These are phyloP conservation scores for Crotalus horridus DNA, from an alignment of 2,113 vertebrate genomes.

Conservation along the genomic window DNA sequence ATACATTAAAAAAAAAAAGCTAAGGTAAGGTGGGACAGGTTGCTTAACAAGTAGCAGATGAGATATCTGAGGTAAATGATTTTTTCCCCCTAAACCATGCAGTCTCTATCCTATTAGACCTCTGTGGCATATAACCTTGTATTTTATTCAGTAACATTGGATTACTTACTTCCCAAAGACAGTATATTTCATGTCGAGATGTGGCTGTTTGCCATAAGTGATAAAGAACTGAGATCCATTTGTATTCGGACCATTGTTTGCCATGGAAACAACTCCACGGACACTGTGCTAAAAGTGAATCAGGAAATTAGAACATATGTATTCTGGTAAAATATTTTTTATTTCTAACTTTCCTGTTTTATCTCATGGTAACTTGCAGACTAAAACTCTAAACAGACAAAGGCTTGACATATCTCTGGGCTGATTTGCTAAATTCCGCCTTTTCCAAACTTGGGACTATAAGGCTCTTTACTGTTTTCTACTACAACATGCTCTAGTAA, in stretches of 20 bases:
- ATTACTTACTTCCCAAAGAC: slow-evolving; percentile 93
- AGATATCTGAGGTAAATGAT: not conserved
- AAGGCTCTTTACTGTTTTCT: not conserved
- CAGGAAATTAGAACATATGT: not conserved
- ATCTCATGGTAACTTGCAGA: not conserved
- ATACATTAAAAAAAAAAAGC: not conserved
- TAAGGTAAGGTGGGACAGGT: not conserved
- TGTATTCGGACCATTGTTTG: slow-evolving; percentile 93
- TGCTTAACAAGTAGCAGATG: not conserved
- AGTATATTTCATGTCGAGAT: slow-evolving; percentile 98
- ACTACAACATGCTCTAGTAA: not conserved
- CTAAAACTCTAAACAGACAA: not conserved
- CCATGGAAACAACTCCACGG: slow-evolving; percentile 95
- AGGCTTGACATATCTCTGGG: not conserved
- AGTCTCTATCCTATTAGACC: too few relatives aligned
- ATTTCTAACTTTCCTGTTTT: not conserved
- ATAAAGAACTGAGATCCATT: slow-evolving; percentile 96
- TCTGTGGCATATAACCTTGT: not conserved
- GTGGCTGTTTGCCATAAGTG: slow-evolving; percentile 94
- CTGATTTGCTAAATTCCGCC: not conserved
- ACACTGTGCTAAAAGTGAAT: slow-evolving; percentile 83
- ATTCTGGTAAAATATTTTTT: not conserved
- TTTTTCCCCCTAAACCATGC: not conserved
- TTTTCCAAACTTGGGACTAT: not conserved
- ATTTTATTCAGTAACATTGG: not conserved